Base-by-base conservation (phyloP, 2,888 invertebrate species). In the Cybosia mesomella region DNA sequence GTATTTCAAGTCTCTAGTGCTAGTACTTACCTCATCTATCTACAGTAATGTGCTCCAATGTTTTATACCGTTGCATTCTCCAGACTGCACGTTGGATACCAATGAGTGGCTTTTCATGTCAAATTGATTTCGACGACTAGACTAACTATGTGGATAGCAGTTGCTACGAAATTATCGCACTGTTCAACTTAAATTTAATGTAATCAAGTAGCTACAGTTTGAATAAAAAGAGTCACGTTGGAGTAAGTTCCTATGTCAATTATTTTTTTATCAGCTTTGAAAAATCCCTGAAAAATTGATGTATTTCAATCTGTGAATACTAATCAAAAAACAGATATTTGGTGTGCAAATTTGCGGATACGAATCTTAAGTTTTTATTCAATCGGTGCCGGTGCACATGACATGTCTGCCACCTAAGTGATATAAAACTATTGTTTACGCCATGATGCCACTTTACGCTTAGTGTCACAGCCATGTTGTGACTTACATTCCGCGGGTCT, bases 61-160 rank as follows among this genome's bases (percentile, higher is more conserved):
- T 60, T 68, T 59, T 66, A 67, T 66, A 62, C 53, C 59, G 24
- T 68, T 64, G 68, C 64, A 64, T 68, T 72, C 68, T 69, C 66
- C 67, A 61, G 67, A 62, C 62, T 62, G 58, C 63, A 63, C 64
- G 57, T 59, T 66, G 61, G 65, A 68, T 71, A 66, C 71, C 71
- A 67, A 73, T 73, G 67, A 73, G 73, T 68, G 68, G 71, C 63
- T 71, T 73, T 73, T 67, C 67, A 71, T 73, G 73, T 73, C 63
- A 71, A 68, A 66, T 70, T 70, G 65, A 66, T 73, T 71, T 63
- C 65, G 62, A 54, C 58, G 67, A 55, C 64, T 64, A 71, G 62
- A 71, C 67, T 67, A 71, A 71, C 71, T 65, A 71, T 55, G 65
- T 62, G 67, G 58, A 59, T 64, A 22, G 34, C 53, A 60, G 64